Evolutionary conservation across 1,140 invertebrate genomes (phyloP).

Genomic region (Hetaerina americana): DNA sequence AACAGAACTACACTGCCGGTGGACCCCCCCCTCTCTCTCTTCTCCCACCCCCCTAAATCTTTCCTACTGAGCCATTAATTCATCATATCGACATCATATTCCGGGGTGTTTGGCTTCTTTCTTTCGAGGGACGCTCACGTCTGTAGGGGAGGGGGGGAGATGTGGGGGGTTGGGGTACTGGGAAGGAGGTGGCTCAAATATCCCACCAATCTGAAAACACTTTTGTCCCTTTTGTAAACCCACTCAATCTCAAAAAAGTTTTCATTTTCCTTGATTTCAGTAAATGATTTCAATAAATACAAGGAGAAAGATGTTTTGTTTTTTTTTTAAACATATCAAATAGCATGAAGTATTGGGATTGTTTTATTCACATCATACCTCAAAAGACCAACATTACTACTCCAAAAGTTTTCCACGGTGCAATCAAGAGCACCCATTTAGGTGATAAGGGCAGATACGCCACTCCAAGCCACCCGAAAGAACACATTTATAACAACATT

Average conservation of each 20-base stretch:
- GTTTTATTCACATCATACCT: neutral
- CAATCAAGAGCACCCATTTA: neutral
- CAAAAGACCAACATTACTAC: neutral
- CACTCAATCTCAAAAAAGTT: neutral
- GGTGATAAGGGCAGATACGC: neutral
- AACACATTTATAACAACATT: constrained; percentile 1
- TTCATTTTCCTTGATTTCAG: neutral
- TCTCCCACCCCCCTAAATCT: too few relatives aligned
- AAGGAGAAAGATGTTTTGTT: neutral
- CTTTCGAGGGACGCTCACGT: too few relatives aligned
- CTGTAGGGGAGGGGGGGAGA: too few relatives aligned
- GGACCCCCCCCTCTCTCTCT: too few relatives aligned
- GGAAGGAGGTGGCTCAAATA: neutral
- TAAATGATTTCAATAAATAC: neutral
- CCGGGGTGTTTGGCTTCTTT: too few relatives aligned
- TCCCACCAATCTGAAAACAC: neutral
- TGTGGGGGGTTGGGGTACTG: too few relatives aligned
- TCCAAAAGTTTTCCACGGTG: neutral
- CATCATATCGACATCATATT: too few relatives aligned
- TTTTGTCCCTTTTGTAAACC: neutral
- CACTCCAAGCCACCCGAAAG: neutral
- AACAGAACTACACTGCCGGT: too few relatives aligned
- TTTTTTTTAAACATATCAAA: neutral
- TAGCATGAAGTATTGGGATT: neutral
- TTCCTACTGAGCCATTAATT: too few relatives aligned